Evolutionary conservation across 2,797 vertebrate genomes (phyloP).

Genomic region (Malurus splendens): DNA sequence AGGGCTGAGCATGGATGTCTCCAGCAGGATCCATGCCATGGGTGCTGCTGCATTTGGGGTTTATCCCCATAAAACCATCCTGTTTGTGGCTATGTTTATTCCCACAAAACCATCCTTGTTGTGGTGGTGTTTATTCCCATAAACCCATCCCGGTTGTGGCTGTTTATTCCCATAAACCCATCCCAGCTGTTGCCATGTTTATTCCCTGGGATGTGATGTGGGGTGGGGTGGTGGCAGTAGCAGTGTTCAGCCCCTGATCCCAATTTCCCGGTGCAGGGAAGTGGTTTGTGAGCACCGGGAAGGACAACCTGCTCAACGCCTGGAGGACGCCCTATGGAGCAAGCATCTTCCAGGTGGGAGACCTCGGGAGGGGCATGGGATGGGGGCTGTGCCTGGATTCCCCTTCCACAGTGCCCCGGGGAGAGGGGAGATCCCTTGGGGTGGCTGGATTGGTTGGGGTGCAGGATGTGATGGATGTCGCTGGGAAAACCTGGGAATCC

Average conservation of each 20-base stretch:
- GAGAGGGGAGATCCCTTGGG: too few species aligned
- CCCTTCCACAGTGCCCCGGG: rapidly evolving
- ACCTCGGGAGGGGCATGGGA: rapidly evolving
- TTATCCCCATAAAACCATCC: neutral
- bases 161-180: neutral
- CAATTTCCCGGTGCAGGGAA: slow-evolving; percentile 69
- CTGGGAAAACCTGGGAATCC: neutral
- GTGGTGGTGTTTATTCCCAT: neutral
- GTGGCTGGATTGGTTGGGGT: rapidly evolving
- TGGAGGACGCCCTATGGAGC: slow-evolving; percentile 92
- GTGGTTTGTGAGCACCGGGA: slow-evolving; percentile 94
- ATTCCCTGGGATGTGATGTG: too few species aligned
- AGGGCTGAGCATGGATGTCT: rapidly evolving
- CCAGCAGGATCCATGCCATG: rapidly evolving
- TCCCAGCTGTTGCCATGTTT: neutral
- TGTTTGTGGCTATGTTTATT: too few species aligned
- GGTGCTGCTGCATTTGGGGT: neutral
- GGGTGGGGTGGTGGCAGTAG: rapidly evolving
- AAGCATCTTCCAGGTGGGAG: slow-evolving; percentile 86
- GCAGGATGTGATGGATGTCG: rapidly evolving
- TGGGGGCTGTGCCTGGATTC: neutral
- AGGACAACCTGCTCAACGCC: slow-evolving; percentile 92
- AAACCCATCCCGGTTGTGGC: too few species aligned
- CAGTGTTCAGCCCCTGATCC: neutral
- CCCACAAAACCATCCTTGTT: too few species aligned